These are phyloP conservation scores for Drosophila jambulina DNA, from an alignment of 1,140 invertebrate species.

Conservation along the genomic window DNA sequence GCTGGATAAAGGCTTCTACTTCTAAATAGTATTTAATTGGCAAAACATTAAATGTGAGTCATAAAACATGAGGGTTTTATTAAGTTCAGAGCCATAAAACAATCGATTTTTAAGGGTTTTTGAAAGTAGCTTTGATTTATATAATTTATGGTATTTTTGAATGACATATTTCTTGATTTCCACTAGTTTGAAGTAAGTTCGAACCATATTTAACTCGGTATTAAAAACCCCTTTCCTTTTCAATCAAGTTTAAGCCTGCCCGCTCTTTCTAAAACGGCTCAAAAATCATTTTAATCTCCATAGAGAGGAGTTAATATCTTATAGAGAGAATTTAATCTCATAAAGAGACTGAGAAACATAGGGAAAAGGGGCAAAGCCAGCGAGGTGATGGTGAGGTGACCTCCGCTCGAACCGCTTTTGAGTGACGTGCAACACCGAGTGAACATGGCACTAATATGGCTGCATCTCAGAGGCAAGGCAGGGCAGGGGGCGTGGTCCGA, in stretches of 20 bases:
- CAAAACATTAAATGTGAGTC: background rate
- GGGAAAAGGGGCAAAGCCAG: constrained; percentile 5
- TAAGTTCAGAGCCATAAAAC: background rate
- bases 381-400: constrained; percentile 19
- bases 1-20: background rate
- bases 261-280: background rate
- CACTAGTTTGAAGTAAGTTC: background rate
- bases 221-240: background rate
- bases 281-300: constrained; percentile 12
- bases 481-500: constrained; percentile 33
- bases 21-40: background rate
- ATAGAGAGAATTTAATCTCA: background rate
- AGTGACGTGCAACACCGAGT: constrained; percentile 72
- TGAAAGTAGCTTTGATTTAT: background rate
- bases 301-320: constrained; percentile 3
- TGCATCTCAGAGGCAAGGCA: constrained; percentile 23
- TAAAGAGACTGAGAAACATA: background rate
- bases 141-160: background rate
- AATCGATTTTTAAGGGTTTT: background rate
- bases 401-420: constrained; percentile 31
- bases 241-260: background rate
- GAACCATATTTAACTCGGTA: background rate
- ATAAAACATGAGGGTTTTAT: background rate
- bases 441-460: constrained; percentile 79
- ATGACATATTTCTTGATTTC: background rate